Evolutionary conservation across 2,888 invertebrate species (phyloP), one percentile per base, ranked within the genome.

Genomic region (Sympetrum striolatum): DNA sequence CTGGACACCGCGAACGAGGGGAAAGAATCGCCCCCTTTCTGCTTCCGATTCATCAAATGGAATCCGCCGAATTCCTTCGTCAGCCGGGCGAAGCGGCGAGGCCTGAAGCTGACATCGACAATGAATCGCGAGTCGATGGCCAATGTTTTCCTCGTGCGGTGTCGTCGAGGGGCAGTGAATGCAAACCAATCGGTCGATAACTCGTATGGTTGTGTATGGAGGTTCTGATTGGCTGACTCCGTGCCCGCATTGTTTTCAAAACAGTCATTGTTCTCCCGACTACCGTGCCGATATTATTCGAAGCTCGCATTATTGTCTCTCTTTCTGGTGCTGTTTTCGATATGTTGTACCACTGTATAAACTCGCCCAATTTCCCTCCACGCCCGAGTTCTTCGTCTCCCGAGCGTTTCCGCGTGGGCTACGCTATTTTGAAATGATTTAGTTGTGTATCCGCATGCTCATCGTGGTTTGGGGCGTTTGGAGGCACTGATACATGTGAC

Each of bases 201-300:
- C 73, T 31, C 73, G 10, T 31, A 37, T 22, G 86, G 15, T 2
- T 60, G 37, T 14, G 58, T 37, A 37, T 12, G 60, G 37, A 64
- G 37, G 60, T 86, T 37, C 86, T 60, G 64, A 86, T 86, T 86
- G 86, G 86, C 37, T 86, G 86, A 86, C 86, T 37, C 86, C 22
- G 58, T 60, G 64, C 60, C 60, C 86, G 82, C 60, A 86, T 86
- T 86, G 86, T 86, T 86, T n/a, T 39, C 58, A 64, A 86, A 86
- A 86, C 86, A 64, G 60, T 64, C 86, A 86, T 60, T 86, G 86
- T 86, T 22, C 60, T 37, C 8, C 64, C 58, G 22, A 86, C 86
- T 64, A 53, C 64, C n/a, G 22, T 18, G 64, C 60, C 58, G 86
- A 86, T 64, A 86, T 86, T 39, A 86, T 86, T 53, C 58, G 48